phyloP scores from a whole-genome alignment of 2,888 invertebrate genomes.

The Drosophila yooni region DNA sequence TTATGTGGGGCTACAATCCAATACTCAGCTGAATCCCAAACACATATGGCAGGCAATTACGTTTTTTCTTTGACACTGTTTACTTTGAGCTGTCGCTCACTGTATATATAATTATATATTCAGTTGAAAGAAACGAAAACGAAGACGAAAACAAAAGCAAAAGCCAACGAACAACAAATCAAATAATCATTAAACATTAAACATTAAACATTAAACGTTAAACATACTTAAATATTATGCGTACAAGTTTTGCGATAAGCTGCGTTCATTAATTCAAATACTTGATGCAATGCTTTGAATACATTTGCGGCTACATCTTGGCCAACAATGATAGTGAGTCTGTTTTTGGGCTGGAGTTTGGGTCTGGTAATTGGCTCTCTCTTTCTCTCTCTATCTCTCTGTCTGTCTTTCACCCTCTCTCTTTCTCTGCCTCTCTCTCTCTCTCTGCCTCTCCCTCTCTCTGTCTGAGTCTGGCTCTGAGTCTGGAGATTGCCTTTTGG shows the following conservation, averaged over 20 bases:
- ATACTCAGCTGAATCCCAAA: too few species aligned
- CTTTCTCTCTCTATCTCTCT: background rate
- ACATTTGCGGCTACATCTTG: background rate
- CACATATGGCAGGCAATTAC: too few species aligned
- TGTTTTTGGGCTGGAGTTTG: background rate
- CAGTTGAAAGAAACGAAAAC: background rate
- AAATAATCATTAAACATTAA: background rate
- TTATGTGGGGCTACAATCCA: too few species aligned
- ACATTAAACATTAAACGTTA: background rate
- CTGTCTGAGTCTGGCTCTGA: background rate
- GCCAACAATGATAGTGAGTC: background rate
- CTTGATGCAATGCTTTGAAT: background rate
- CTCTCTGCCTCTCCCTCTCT: background rate
- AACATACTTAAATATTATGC: background rate
- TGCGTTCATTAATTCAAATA: background rate
- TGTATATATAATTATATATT: background rate
- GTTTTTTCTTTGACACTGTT: too few species aligned
- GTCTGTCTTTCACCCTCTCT: rapidly evolving
- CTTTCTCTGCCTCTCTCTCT: background rate
- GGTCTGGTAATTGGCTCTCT: background rate
- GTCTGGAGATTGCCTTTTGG: conserved; percentile 1
- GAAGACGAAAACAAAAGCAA: background rate
- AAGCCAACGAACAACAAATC: background rate
- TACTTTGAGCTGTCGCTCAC: too few species aligned
- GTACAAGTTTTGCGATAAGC: background rate